Conservation (phyloP, 2,113 vertebrate genomes). For the Hippocampus abdominalis region DNA sequence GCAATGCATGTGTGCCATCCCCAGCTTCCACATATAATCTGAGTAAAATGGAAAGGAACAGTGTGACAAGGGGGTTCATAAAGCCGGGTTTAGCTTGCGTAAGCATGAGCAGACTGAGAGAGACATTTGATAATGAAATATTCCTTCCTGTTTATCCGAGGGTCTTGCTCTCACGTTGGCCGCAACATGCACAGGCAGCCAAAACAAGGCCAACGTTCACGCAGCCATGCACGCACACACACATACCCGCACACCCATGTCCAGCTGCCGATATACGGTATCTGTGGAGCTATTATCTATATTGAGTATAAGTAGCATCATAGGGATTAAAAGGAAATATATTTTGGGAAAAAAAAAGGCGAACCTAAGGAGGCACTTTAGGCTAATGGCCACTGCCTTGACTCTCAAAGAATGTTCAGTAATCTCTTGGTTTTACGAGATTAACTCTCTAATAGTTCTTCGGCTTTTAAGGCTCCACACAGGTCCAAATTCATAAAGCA, state of each 20-base stretch:
- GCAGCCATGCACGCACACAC: neutral
- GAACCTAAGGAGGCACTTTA: constrained; percentile 50
- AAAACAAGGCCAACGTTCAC: constrained; percentile 1
- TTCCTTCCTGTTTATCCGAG: constrained; percentile 33
- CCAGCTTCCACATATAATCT: constrained; percentile 19
- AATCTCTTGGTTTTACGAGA: constrained; percentile 68
- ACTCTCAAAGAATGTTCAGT: constrained; percentile 62
- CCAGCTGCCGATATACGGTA: neutral
- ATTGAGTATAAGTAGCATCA: constrained; percentile 10
- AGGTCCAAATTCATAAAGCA: constrained; percentile 63
- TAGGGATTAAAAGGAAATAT: constrained; percentile 41
- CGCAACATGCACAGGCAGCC: neutral
- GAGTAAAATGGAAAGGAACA: constrained; percentile 6
- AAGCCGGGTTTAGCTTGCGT: constrained; percentile 29
- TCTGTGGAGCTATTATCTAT: neutral
- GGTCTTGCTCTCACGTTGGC: constrained; percentile 14
- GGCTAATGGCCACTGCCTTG: constrained; percentile 62
- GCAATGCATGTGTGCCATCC: constrained; percentile 15
- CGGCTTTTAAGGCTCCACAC: constrained; percentile 56
- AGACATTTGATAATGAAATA: constrained; percentile 41
- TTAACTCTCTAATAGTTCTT: constrained; percentile 69
- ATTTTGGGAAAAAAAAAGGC: constrained; percentile 35
- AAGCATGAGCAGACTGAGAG: constrained; percentile 12
- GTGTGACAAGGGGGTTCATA: constrained; percentile 20
- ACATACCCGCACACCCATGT: neutral